These are phyloP conservation scores for Excalfactoria chinensis DNA, from an alignment of 2,113 vertebrate species.

Conservation along the genomic window DNA sequence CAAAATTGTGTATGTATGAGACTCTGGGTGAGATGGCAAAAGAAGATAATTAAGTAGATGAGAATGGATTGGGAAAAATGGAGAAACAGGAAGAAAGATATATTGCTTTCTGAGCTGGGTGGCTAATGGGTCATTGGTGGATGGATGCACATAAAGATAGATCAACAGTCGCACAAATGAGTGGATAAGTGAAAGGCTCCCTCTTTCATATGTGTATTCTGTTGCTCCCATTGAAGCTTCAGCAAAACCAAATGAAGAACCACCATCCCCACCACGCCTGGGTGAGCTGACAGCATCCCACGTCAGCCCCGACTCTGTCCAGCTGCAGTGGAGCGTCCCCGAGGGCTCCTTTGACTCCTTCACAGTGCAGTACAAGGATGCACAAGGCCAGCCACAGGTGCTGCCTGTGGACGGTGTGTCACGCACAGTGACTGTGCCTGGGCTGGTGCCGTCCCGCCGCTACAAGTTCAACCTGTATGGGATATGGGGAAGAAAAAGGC, in stretches of 20 bases:
- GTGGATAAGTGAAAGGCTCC: too few relatives aligned
- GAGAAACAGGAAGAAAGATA: not conserved
- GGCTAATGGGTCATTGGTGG: too few relatives aligned
- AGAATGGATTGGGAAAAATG: too few relatives aligned
- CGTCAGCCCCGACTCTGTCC: fast-evolving
- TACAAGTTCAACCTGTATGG: slow-evolving; percentile 71
- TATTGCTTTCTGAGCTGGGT: not conserved
- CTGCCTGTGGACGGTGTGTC: slow-evolving; percentile 3
- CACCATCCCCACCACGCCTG: not conserved
- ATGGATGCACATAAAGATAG: not conserved
- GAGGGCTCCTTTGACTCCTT: slow-evolving; percentile 66
- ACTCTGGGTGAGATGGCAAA: too few relatives aligned
- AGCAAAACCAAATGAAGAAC: not conserved
- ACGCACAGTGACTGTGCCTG: not conserved
- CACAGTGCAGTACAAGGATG: slow-evolving; percentile 57
- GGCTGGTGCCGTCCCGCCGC: slow-evolving; percentile 36
- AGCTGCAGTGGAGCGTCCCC: slow-evolving; percentile 28
- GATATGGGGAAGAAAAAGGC: not conserved
- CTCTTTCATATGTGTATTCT: too few relatives aligned
- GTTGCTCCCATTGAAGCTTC: not conserved
- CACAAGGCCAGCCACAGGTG: not conserved
- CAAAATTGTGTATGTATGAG: not conserved
- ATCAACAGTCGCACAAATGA: too few relatives aligned
- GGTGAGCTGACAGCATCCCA: not conserved
- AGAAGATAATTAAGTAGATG: too few relatives aligned